A percentile compares a stretch with the other conserved stretches of the same genome.
phyloP scores from a whole-genome alignment of 2,797 vertebrate genomes.

The Zonotrichia albicollis region DNA sequence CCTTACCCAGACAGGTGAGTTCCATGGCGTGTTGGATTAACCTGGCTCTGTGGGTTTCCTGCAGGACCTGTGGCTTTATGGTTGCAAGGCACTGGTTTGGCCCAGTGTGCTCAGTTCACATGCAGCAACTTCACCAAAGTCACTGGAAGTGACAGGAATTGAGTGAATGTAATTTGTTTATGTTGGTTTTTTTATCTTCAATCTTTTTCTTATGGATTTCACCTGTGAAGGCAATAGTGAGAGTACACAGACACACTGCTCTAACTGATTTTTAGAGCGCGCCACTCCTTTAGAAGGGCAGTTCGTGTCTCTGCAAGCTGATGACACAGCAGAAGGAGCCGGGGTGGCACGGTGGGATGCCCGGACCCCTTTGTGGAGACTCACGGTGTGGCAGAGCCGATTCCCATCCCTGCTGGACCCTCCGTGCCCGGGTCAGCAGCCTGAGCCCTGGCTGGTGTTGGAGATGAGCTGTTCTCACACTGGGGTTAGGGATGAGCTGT shows the following conservation, averaged over 20 bases:
- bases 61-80: neutral
- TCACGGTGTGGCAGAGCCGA: rapidly evolving
- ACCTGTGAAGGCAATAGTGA: neutral
- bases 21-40: neutral
- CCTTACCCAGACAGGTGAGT: neutral
- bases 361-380: neutral
- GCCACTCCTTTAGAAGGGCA: neutral
- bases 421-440: neutral
- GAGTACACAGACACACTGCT: neutral
- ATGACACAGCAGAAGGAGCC: neutral
- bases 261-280: neutral
- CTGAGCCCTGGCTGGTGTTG: neutral
- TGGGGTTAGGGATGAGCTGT: no score
- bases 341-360: neutral
- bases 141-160: neutral
- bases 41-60: neutral
- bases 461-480: no score
- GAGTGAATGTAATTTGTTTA: neutral
- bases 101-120: rapidly evolving
- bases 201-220: neutral
- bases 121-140: neutral
- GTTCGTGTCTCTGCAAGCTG: neutral
- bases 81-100: neutral
- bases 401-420: neutral
- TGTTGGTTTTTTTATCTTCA: neutral